Percentiles rank a stretch among this genome's conserved stretches.
Conservation (phyloP, 2,797 vertebrate genomes). For the Sebastes baramenuke region DNA sequence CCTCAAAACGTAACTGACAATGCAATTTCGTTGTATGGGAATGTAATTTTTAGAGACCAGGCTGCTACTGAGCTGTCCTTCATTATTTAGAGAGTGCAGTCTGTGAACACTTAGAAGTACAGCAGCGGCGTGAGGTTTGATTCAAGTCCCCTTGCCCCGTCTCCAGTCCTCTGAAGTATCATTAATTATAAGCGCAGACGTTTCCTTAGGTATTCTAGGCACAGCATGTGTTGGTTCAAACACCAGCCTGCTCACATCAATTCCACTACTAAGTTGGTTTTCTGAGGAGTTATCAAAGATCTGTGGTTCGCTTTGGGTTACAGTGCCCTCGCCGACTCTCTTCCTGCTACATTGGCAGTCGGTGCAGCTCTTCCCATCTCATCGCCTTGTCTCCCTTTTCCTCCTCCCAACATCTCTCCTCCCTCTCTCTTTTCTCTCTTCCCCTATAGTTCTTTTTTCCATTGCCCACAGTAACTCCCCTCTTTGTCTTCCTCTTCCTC, state of each 20-base stretch:
- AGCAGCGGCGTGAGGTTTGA: constrained; percentile 20
- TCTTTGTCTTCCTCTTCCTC: constrained; percentile 3
- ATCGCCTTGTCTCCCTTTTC: neutral
- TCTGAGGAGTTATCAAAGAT: constrained; percentile 55
- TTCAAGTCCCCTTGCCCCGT: constrained; percentile 36
- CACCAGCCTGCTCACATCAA: constrained; percentile 29
- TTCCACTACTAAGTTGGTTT: constrained; percentile 37
- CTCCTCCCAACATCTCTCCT: neutral
- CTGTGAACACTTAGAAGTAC: constrained; percentile 20
- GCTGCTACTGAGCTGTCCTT: neutral
- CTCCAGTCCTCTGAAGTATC: constrained; percentile 39
- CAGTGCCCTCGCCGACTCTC: constrained; percentile 15
- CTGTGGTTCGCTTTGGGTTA: constrained; percentile 33
- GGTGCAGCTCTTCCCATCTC: neutral
- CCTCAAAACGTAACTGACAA: neutral
- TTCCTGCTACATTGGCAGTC: constrained; percentile 37
- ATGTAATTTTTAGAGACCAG: neutral
- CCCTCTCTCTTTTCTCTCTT: neutral
- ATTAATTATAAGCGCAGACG: constrained; percentile 44
- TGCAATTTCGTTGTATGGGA: neutral
- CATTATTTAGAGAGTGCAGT: constrained; percentile 34
- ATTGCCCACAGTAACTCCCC: constrained; percentile 6
- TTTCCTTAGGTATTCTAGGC: constrained; percentile 51
- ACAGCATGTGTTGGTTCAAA: constrained; percentile 46
- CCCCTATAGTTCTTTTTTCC: neutral